phyloP scores from a whole-genome alignment of 2,113 vertebrate genomes.

The Leptodactylus fuscus region DNA sequence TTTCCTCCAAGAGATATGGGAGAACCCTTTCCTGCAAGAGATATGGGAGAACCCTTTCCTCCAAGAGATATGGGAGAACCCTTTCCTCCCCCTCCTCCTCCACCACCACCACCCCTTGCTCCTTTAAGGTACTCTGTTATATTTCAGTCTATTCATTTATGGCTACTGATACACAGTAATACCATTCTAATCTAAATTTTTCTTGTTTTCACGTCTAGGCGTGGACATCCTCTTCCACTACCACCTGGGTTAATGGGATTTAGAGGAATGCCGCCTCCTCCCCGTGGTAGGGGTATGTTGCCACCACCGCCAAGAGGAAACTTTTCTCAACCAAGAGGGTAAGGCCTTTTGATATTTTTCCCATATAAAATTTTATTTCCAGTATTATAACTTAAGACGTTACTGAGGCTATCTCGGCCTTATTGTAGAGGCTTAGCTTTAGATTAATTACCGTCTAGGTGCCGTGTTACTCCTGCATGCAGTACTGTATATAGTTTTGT shows the following conservation, averaged over 20 bases:
- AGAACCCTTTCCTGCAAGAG: constrained; percentile 53
- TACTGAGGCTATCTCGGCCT: neutral
- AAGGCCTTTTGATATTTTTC: constrained; percentile 63
- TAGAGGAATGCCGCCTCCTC: constrained; percentile 71
- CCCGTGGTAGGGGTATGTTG: constrained; percentile 66
- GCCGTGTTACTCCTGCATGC: constrained; percentile 43
- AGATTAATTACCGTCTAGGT: constrained; percentile 10
- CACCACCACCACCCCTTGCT: constrained; percentile 40
- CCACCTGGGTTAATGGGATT: constrained; percentile 71
- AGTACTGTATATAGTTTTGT: constrained; percentile 3
- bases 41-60: constrained; percentile 69
- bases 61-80: too few species aligned
- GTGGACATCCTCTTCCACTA: constrained; percentile 68
- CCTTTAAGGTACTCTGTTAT: neutral
- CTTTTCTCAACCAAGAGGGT: constrained; percentile 73
- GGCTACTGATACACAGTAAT: neutral
- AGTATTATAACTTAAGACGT: neutral
- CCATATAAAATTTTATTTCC: neutral
- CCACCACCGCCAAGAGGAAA: constrained; percentile 64
- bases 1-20: too few species aligned
- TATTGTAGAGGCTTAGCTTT: neutral
- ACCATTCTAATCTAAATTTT: neutral
- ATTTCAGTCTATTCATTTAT: neutral
- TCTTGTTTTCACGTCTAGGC: constrained; percentile 61
- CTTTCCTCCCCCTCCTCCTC: constrained; percentile 64